phyloP scores from a whole-genome alignment of 1,140 invertebrate genomes.

The Drosophila melanica region DNA sequence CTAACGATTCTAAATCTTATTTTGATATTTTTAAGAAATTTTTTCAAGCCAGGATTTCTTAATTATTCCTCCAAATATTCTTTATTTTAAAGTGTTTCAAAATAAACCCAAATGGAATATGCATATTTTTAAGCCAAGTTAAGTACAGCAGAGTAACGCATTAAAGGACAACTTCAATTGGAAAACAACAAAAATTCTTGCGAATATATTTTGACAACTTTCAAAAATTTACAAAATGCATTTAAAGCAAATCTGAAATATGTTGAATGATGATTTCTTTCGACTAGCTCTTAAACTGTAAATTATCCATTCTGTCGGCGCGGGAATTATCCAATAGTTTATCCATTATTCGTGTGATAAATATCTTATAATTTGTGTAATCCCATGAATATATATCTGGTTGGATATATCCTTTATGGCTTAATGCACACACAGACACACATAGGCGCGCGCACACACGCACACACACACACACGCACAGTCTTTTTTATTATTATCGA shows the following conservation, averaged over 20 bases:
- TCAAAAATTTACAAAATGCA: no score
- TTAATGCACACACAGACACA: constrained; percentile 8
- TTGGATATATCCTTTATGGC: constrained; percentile 15
- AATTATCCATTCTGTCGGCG: constrained; percentile 35
- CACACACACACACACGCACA: constrained; percentile 34
- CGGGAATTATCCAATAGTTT: constrained; percentile 58
- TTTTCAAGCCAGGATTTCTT: no score
- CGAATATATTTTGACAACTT: no score
- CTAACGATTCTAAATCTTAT: no score
- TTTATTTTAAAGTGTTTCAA: no score
- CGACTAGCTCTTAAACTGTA: constrained; percentile 6
- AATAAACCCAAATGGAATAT: neutral
- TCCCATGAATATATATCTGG: constrained; percentile 12
- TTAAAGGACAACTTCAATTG: constrained; percentile 16
- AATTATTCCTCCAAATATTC: no score
- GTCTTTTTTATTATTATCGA: constrained; percentile 51
- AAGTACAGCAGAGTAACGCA: neutral
- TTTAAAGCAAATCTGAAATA: neutral
- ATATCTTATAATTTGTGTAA: neutral
- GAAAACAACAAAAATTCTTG: neutral
- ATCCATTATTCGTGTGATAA: constrained; percentile 53
- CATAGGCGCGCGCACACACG: constrained; percentile 9
- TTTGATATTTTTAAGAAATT: no score
- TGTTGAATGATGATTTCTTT: neutral
- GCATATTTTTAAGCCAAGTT: no score